phyloP scores from a whole-genome alignment of 2,888 invertebrate species.

The Ornithoptera alexandrae region DNA sequence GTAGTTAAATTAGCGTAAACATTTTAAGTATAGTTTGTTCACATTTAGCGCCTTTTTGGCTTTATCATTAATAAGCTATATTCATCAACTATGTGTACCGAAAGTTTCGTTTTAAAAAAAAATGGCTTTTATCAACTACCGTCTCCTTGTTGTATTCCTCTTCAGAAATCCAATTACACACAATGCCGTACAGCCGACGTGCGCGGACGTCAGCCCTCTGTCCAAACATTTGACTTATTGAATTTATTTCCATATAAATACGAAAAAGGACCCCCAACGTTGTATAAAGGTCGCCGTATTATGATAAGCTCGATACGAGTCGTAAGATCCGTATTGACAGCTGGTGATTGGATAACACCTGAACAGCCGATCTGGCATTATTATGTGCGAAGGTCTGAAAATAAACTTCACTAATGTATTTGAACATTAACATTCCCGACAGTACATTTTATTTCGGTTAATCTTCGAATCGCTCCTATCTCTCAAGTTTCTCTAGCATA shows the following conservation, averaged over 20 bases:
- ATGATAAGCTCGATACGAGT: constrained; percentile 11
- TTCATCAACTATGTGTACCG: no score
- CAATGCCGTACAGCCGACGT: constrained; percentile 2
- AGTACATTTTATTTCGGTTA: no score
- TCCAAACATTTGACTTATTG: constrained; percentile 24
- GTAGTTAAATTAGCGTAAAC: no score
- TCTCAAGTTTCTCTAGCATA: no score
- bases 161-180: constrained; percentile 21
- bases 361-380: background rate
- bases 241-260: constrained; percentile 30
- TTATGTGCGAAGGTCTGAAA: background rate
- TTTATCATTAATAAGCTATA: no score
- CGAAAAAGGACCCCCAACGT: constrained; percentile 22
- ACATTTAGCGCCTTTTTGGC: no score
- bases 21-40: no score
- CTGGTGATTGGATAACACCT: constrained; percentile 14
- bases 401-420: no score
- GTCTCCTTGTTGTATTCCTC: background rate
- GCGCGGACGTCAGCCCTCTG: constrained; percentile 12
- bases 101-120: no score
- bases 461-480: no score
- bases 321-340: constrained; percentile 16
- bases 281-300: constrained; percentile 10
- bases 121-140: no score
- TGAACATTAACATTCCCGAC: no score